Evolutionary conservation across 2,797 vertebrate genomes (phyloP).

Genomic region (Chaetophractus vellerosus): DNA sequence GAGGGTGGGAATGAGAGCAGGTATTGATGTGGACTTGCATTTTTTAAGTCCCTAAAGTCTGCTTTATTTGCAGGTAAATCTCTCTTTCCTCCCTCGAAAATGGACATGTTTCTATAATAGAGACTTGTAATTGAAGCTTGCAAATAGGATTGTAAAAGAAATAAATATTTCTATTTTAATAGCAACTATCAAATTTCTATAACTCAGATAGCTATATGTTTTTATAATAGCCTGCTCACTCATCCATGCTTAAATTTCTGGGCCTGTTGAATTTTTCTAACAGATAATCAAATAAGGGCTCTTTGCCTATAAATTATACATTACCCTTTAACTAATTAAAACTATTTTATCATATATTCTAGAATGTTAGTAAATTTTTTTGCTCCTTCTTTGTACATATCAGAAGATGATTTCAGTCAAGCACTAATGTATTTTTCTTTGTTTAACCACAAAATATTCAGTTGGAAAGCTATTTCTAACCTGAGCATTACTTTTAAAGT

Average conservation of each 20-base stretch:
- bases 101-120: slow-evolving; percentile 6
- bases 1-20: neutral
- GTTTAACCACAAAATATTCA: slow-evolving; percentile 86
- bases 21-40: neutral
- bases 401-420: slow-evolving; percentile 68
- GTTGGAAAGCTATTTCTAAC: slow-evolving; percentile 87
- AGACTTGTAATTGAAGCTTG: slow-evolving; percentile 65
- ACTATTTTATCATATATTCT: slow-evolving; percentile 40
- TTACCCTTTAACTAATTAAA: slow-evolving; percentile 73
- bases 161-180: slow-evolving; percentile 78
- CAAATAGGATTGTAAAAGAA: slow-evolving; percentile 69
- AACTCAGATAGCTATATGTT: slow-evolving; percentile 56
- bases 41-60: neutral
- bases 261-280: slow-evolving; percentile 73
- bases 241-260: slow-evolving; percentile 61
- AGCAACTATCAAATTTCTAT: slow-evolving; percentile 66
- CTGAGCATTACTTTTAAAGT: slow-evolving; percentile 89
- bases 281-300: slow-evolving; percentile 69
- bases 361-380: slow-evolving; percentile 61
- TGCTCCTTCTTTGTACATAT: slow-evolving; percentile 1
- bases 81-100: slow-evolving; percentile 54
- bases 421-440: slow-evolving; percentile 78
- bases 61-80: slow-evolving; percentile 58
- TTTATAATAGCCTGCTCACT: slow-evolving; percentile 63
- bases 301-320: slow-evolving; percentile 72